These are phyloP conservation scores for Macquaria ambigua DNA, from an alignment of 2,113 vertebrate genomes.

Conservation along the genomic window DNA sequence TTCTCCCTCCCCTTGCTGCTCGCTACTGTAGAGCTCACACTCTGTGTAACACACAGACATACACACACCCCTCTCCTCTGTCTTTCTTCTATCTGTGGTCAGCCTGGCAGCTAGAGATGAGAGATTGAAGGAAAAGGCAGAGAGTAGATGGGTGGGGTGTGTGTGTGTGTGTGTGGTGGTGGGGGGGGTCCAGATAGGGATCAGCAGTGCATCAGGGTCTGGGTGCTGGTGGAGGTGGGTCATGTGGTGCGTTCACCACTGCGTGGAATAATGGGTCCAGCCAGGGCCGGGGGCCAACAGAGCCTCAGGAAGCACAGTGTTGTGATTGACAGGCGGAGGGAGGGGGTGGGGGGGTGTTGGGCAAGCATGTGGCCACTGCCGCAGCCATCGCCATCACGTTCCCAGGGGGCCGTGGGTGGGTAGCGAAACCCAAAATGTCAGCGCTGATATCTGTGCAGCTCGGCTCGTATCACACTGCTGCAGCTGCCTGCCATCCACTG, in stretches of 20 bases:
- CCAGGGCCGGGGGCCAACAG: slow-evolving; percentile 37
- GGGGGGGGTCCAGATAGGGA: slow-evolving; percentile 56
- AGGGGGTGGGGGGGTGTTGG: slow-evolving; percentile 14
- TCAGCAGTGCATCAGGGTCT: slow-evolving; percentile 47
- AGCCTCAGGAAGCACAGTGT: slow-evolving; percentile 54
- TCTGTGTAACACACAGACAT: slow-evolving; percentile 1
- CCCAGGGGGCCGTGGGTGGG: slow-evolving; percentile 84
- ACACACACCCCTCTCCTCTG: slow-evolving; percentile 26
- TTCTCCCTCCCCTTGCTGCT: slow-evolving; percentile 35
- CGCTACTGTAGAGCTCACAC: slow-evolving; percentile 37
- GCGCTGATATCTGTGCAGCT: slow-evolving; percentile 81
- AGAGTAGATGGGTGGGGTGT: slow-evolving; percentile 32
- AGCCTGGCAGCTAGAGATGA: slow-evolving; percentile 53
- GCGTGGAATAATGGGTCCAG: slow-evolving; percentile 44
- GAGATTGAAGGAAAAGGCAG: slow-evolving; percentile 56
- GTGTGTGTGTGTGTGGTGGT: background rate
- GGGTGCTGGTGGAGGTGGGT: slow-evolving; percentile 33
- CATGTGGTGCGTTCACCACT: slow-evolving; percentile 46
- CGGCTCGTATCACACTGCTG: slow-evolving; percentile 79
- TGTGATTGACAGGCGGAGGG: slow-evolving; percentile 77
- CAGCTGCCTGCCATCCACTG: slow-evolving; percentile 77
- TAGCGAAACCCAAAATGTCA: slow-evolving; percentile 89
- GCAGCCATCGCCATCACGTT: slow-evolving; percentile 73
- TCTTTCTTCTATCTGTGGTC: slow-evolving; percentile 45
- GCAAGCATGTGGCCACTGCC: slow-evolving; percentile 55